These are phyloP conservation scores for Solea solea DNA, from an alignment of 2,113 vertebrate species.

Conservation along the genomic window DNA sequence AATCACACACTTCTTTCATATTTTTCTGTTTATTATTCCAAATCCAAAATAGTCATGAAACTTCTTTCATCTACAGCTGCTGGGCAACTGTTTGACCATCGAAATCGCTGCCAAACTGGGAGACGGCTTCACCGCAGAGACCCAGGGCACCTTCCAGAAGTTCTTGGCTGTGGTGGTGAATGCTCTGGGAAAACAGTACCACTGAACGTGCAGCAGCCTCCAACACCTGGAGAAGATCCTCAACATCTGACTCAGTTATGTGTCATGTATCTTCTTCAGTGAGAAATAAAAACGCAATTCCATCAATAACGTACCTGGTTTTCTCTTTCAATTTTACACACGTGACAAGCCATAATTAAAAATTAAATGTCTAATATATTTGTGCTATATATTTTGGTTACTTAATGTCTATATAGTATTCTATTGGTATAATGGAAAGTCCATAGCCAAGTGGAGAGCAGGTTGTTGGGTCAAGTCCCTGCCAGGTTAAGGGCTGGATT, in stretches of 20 bases:
- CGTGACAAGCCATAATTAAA: no score
- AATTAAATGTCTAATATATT: no score
- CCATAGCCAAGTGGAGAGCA: no score
- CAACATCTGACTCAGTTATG: not conserved
- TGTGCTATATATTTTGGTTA: no score
- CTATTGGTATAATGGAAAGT: no score
- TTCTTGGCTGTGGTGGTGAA: conserved; percentile 84
- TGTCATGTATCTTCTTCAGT: not conserved
- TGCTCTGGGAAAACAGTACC: conserved; percentile 85
- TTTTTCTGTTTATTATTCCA: no score
- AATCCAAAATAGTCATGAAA: not conserved
- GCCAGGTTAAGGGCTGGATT: no score
- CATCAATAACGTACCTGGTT: conserved; percentile 14
- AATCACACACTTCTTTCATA: no score
- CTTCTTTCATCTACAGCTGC: conserved; percentile 69
- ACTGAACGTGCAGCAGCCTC: conserved; percentile 63
- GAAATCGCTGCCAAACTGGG: conserved; percentile 76
- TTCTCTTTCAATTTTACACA: not conserved
- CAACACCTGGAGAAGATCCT: conserved; percentile 3
- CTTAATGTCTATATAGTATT: no score
- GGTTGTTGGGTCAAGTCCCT: no score
- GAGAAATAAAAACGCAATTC: conserved; percentile 34
- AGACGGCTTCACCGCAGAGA: conserved; percentile 62
- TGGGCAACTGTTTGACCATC: conserved; percentile 83
- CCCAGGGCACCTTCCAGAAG: conserved; percentile 85